Evolutionary conservation across 2,113 vertebrate genomes (phyloP).

Genomic region (Rattus norvegicus): DNA sequence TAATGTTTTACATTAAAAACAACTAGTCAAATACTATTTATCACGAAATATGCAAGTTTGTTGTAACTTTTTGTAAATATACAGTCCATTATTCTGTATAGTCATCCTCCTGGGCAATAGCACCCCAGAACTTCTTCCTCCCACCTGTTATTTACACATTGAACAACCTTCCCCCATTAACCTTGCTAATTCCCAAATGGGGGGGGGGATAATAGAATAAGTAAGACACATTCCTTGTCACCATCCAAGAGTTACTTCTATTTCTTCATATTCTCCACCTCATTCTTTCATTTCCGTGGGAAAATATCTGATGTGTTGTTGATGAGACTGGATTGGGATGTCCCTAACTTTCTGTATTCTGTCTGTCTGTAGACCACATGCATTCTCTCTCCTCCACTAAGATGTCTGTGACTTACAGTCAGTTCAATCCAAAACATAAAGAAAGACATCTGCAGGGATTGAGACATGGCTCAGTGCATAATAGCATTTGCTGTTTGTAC

Average conservation of each 20-base stretch:
- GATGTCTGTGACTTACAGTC: background rate
- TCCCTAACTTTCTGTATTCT: background rate
- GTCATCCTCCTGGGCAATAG: background rate
- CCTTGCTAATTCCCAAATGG: background rate
- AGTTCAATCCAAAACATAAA: background rate
- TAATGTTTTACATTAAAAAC: background rate
- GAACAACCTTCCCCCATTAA: background rate
- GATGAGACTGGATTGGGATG: background rate
- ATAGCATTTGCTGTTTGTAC: background rate
- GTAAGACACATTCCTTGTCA: background rate
- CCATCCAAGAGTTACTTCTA: background rate
- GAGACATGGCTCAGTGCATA: background rate
- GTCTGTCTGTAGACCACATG: background rate
- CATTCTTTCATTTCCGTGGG: background rate
- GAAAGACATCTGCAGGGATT: background rate
- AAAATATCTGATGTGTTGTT: background rate
- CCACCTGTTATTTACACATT: background rate
- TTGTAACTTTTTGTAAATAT: background rate
- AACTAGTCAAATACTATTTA: background rate
- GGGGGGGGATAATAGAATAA: too few relatives aligned
- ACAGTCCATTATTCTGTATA: background rate
- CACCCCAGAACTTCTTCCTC: background rate
- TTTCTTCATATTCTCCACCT: background rate
- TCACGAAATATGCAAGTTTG: background rate
- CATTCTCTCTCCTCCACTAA: background rate